Conservation (phyloP, 2,797 vertebrate species). For the Halcyon smyrnensis region DNA sequence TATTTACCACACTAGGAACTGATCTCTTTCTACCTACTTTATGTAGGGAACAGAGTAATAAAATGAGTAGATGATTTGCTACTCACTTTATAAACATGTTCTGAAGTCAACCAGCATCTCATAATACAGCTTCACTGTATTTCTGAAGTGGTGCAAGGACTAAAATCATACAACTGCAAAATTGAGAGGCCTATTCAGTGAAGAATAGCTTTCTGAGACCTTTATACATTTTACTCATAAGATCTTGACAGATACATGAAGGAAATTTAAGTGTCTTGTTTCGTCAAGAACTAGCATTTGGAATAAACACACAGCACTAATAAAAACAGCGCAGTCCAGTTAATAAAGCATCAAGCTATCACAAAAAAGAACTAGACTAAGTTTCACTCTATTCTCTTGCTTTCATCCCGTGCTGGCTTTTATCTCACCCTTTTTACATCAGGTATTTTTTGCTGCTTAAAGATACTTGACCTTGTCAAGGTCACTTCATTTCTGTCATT, state of each 20-base stretch:
- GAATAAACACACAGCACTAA: background rate
- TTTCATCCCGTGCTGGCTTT: background rate
- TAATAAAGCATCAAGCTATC: background rate
- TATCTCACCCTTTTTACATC: background rate
- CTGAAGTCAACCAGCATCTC: background rate
- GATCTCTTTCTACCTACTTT: background rate
- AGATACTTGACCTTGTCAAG: background rate
- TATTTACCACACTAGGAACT: background rate
- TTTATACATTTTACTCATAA: background rate
- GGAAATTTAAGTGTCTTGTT: background rate
- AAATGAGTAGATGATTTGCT: background rate
- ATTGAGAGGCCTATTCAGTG: background rate
- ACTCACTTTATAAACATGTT: background rate
- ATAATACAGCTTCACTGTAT: background rate
- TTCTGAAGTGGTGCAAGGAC: background rate
- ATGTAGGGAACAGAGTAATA: background rate
- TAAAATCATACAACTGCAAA: background rate
- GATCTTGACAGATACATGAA: background rate
- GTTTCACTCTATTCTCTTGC: background rate
- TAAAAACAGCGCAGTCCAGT: background rate
- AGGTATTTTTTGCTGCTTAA: background rate
- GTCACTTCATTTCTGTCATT: background rate
- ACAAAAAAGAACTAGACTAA: background rate
- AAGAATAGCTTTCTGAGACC: background rate
- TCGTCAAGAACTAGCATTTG: background rate